Evolutionary conservation across 1,140 invertebrate species (phyloP).

Genomic region (Tetramorium parvispinum): DNA sequence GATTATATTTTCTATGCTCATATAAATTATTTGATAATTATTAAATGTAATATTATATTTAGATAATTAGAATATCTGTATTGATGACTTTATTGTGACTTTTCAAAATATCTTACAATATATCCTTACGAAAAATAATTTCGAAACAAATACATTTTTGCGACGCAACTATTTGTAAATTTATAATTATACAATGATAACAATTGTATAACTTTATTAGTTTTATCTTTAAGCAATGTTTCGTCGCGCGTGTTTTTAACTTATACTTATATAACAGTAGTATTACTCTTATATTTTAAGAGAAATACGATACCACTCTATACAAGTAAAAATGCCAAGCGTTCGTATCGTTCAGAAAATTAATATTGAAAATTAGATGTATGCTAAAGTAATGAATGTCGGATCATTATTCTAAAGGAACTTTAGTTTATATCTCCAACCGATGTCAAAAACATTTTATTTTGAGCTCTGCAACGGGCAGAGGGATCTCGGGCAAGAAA

Average conservation of each 20-base stretch:
- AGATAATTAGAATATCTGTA: neutral
- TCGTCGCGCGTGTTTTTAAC: neutral
- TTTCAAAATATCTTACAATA: neutral
- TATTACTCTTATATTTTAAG: neutral
- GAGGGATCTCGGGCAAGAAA: constrained; percentile 4
- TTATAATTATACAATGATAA: neutral
- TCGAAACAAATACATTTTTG: neutral
- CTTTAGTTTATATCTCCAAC: neutral
- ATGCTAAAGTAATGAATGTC: neutral
- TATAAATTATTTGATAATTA: constrained; percentile 4
- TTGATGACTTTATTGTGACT: neutral
- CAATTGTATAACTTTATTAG: neutral
- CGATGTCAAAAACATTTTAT: constrained; percentile 32
- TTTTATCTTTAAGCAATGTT: neutral
- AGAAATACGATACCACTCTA: neutral
- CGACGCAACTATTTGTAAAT: neutral
- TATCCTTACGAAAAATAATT: neutral
- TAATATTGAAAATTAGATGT: constrained; percentile 15
- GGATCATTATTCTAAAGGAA: constrained; percentile 7
- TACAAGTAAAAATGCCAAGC: constrained; percentile 7
- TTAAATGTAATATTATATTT: neutral
- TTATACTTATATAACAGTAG: neutral
- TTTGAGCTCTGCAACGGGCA: constrained; percentile 4
- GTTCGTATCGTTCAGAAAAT: neutral
- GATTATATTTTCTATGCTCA: neutral